Evolutionary conservation across 2,797 vertebrate species (phyloP).

Genomic region (Muscicapa comitata): DNA sequence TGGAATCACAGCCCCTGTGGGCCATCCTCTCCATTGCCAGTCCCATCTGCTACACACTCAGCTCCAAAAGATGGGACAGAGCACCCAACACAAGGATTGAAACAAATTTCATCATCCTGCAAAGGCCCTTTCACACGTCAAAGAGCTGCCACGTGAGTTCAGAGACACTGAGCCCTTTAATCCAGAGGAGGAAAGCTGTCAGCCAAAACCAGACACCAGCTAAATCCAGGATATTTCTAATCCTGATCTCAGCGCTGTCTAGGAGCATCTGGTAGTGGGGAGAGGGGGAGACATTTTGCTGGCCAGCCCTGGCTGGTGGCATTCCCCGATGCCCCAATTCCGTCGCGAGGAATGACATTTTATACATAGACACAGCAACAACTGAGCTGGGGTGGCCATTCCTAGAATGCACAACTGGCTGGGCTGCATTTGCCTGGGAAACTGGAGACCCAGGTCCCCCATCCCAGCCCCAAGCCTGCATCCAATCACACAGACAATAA

Average conservation of each 20-base stretch:
- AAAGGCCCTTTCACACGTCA: background rate
- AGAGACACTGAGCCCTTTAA: constrained; percentile 38
- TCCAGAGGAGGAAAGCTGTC: constrained; percentile 43
- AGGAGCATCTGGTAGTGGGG: constrained; percentile 32
- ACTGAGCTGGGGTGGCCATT: constrained; percentile 61
- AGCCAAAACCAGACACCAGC: constrained; percentile 47
- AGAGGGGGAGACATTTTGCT: constrained; percentile 1
- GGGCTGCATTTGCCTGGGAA: constrained; percentile 59
- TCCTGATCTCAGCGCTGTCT: constrained; percentile 30
- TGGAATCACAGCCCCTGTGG: background rate
- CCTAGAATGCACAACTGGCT: constrained; percentile 70
- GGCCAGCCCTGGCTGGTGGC: background rate
- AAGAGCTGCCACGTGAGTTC: background rate
- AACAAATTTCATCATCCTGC: background rate
- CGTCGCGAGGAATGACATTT: constrained; percentile 19
- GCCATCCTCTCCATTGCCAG: background rate
- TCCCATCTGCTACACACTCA: background rate
- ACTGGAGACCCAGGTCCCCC: constrained; percentile 60
- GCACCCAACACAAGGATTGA: background rate
- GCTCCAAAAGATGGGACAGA: background rate
- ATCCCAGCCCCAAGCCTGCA: constrained; percentile 46
- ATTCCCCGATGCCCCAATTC: background rate
- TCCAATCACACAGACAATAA: constrained; percentile 67
- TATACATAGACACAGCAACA: constrained; percentile 42
- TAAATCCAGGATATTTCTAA: constrained; percentile 64